Conservation (phyloP, 2,888 invertebrate genomes). For the Parnassius apollo region DNA sequence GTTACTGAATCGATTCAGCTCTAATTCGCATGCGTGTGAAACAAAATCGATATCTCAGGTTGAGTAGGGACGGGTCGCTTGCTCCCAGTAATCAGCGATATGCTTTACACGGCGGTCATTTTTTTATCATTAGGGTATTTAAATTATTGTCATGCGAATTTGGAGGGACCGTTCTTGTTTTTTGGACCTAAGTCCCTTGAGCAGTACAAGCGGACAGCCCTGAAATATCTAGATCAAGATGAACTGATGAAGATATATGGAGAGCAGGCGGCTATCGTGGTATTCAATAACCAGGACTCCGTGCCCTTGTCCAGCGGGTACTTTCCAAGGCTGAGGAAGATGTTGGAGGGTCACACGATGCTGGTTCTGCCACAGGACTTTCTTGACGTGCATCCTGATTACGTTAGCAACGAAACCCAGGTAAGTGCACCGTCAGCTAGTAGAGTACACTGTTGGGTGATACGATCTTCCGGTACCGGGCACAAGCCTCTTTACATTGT, state of each 20-base stretch:
- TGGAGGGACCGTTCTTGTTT: constrained; percentile 82
- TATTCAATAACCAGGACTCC: constrained; percentile 81
- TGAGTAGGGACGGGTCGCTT: background rate
- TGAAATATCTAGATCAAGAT: constrained; percentile 77
- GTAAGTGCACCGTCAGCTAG: constrained; percentile 42
- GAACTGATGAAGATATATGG: constrained; percentile 80
- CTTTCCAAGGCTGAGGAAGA: constrained; percentile 79
- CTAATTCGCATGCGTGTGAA: constrained; percentile 33
- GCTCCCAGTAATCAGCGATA: constrained; percentile 14
- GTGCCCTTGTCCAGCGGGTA: constrained; percentile 76
- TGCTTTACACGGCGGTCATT: constrained; percentile 27
- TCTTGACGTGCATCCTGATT: constrained; percentile 81
- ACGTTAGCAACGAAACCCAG: constrained; percentile 82
- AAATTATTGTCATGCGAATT: constrained; percentile 49
- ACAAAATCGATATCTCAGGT: constrained; percentile 29
- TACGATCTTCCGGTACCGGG: no score
- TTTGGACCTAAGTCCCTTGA: constrained; percentile 79
- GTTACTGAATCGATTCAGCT: constrained; percentile 8
- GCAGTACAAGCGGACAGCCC: constrained; percentile 71
- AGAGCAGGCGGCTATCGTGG: constrained; percentile 79
- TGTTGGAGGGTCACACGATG: constrained; percentile 74
- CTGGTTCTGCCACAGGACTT: constrained; percentile 80
- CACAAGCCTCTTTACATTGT: no score
- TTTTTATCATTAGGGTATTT: constrained; percentile 27
- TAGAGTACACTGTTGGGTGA: no score